These are phyloP conservation scores for Hylomyscus alleni DNA, from an alignment of 2,797 vertebrate species.

Conservation along the genomic window DNA sequence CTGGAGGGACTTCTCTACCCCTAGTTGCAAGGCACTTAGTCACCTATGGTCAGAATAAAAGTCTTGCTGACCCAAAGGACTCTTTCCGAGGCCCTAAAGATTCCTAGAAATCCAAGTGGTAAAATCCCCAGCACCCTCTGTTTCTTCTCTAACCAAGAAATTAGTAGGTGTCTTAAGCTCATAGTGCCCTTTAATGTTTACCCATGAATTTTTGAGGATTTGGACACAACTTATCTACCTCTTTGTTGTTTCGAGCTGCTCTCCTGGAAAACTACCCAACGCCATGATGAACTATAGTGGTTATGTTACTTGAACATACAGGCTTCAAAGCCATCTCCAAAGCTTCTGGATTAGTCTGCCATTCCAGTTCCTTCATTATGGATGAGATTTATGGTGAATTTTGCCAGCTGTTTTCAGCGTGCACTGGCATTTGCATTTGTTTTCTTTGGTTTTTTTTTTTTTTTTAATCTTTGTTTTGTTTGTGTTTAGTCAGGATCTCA, in stretches of 20 bases:
- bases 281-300: background rate
- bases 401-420: constrained; percentile 37
- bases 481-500: background rate
- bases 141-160: constrained; percentile 31
- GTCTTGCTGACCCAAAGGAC: background rate
- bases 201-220: constrained; percentile 9
- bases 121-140: background rate
- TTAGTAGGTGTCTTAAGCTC: background rate
- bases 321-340: background rate
- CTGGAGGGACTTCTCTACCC: background rate
- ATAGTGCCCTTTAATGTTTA: background rate
- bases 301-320: background rate
- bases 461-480: background rate
- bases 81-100: background rate
- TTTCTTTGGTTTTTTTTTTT: background rate
- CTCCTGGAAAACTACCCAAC: background rate
- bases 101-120: background rate
- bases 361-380: constrained; percentile 14
- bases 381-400: background rate
- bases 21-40: background rate
- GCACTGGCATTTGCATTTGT: background rate
- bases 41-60: background rate
- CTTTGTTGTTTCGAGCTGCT: background rate
- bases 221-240: background rate
- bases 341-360: background rate